Conservation (phyloP, 2,797 vertebrate genomes). For the Sardinella longiceps region DNA sequence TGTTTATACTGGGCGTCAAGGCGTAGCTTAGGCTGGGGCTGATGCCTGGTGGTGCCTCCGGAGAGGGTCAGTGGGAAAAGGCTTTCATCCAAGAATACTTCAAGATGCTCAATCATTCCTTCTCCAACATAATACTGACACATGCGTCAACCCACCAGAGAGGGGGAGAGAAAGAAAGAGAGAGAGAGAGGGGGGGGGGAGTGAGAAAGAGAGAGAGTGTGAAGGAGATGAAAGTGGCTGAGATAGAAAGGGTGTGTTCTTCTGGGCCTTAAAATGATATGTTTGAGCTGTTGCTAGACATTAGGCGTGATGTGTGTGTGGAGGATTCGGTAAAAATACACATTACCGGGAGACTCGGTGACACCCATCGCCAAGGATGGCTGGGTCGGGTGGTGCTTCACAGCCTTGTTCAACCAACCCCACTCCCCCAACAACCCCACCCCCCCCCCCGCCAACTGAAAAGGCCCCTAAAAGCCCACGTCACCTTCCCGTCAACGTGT, state of each 20-base stretch:
- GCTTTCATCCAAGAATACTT: slow-evolving; percentile 67
- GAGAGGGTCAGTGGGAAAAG: slow-evolving; percentile 66
- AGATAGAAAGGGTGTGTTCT: background rate
- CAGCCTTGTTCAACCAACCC: background rate
- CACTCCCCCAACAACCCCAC: background rate
- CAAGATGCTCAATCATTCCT: slow-evolving; percentile 53
- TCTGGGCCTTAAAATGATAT: background rate
- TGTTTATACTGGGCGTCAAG: slow-evolving; percentile 57
- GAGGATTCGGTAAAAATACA: slow-evolving; percentile 26
- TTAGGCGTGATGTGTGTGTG: slow-evolving; percentile 16
- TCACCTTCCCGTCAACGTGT: slow-evolving; percentile 39
- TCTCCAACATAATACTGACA: background rate
- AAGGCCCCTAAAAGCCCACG: slow-evolving; percentile 28
- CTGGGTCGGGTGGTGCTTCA: slow-evolving; percentile 19
- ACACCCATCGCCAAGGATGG: slow-evolving; percentile 26
- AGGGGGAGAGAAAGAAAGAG: background rate
- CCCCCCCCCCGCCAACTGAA: background rate
- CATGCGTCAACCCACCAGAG: background rate
- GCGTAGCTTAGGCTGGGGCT: slow-evolving; percentile 55
- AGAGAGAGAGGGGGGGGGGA: slow-evolving; percentile 21
- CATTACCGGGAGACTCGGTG: background rate
- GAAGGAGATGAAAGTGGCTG: background rate
- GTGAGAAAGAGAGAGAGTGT: background rate
- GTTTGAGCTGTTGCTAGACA: background rate
- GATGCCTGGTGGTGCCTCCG: slow-evolving; percentile 45